Evolutionary conservation across 2,797 vertebrate species (phyloP).

Genomic region (Pygocentrus nattereri): DNA sequence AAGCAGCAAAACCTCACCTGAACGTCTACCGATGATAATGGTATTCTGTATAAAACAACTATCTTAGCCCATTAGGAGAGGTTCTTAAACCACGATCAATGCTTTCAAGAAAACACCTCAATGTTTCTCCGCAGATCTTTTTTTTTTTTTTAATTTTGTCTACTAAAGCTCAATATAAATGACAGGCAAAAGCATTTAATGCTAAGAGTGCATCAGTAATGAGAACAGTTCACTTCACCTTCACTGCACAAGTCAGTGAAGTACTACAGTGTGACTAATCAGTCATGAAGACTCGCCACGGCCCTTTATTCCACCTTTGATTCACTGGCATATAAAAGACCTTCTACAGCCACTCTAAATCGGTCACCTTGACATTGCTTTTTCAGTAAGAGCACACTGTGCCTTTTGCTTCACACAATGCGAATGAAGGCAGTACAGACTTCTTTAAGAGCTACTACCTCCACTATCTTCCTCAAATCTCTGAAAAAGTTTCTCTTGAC

Average conservation of each 20-base stretch:
- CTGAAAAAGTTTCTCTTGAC: constrained; percentile 78
- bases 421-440: constrained; percentile 63
- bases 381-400: constrained; percentile 59
- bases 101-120: not conserved
- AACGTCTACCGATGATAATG: too few relatives aligned
- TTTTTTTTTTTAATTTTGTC: not conserved
- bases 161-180: not conserved
- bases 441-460: constrained; percentile 72
- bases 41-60: too few relatives aligned
- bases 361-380: constrained; percentile 64
- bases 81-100: not conserved
- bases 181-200: not conserved
- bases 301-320: constrained; percentile 54
- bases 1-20: too few relatives aligned
- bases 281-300: constrained; percentile 35
- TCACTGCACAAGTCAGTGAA: constrained; percentile 37
- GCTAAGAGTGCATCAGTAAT: constrained; percentile 13
- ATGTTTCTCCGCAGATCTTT: not conserved
- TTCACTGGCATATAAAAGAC: constrained; percentile 63
- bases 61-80: not conserved
- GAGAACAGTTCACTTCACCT: constrained; percentile 20
- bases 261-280: not conserved
- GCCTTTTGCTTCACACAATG: constrained; percentile 67
- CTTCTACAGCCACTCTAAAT: constrained; percentile 62
- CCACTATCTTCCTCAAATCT: constrained; percentile 74